phyloP scores from a whole-genome alignment of 2,113 vertebrate species.

The Amphiprion percula region DNA sequence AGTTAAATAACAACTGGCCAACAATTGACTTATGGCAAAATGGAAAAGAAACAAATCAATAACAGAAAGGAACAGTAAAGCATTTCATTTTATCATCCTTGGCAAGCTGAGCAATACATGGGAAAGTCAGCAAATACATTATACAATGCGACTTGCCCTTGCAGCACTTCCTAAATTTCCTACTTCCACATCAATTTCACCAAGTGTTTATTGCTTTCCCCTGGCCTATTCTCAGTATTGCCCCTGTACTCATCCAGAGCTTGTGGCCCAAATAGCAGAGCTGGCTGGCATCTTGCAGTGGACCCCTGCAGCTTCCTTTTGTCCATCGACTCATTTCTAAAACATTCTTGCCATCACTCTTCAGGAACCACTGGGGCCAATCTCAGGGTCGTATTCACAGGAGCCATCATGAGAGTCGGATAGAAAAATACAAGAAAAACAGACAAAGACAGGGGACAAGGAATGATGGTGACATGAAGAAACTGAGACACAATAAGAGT shows the following conservation, averaged over 20 bases:
- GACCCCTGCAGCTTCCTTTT: constrained; percentile 45
- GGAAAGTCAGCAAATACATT: constrained; percentile 52
- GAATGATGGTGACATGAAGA: neutral
- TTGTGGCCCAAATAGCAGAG: constrained; percentile 24
- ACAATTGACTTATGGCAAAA: constrained; percentile 28
- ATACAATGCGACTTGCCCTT: constrained; percentile 33
- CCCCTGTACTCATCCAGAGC: constrained; percentile 10
- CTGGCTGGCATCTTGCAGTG: constrained; percentile 10
- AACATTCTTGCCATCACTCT: constrained; percentile 20
- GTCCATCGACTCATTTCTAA: constrained; percentile 38
- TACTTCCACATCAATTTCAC: constrained; percentile 55
- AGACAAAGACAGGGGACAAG: constrained; percentile 17
- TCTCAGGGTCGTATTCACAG: constrained; percentile 42
- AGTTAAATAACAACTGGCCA: constrained; percentile 5
- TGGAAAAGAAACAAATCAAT: constrained; percentile 11
- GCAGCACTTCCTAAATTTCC: constrained; percentile 42
- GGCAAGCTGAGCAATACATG: constrained; percentile 9
- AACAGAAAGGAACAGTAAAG: constrained; percentile 26
- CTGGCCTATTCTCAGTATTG: constrained; percentile 16
- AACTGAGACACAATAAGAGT: constrained; percentile 8
- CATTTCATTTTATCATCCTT: constrained; percentile 45
- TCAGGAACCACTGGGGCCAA: constrained; percentile 6
- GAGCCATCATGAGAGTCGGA: neutral
- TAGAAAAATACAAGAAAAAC: constrained; percentile 5
- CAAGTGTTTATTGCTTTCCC: constrained; percentile 56